These are phyloP conservation scores for Scolopax bukidnonensis DNA, from an alignment of 2,797 vertebrate genomes.

Conservation along the genomic window DNA sequence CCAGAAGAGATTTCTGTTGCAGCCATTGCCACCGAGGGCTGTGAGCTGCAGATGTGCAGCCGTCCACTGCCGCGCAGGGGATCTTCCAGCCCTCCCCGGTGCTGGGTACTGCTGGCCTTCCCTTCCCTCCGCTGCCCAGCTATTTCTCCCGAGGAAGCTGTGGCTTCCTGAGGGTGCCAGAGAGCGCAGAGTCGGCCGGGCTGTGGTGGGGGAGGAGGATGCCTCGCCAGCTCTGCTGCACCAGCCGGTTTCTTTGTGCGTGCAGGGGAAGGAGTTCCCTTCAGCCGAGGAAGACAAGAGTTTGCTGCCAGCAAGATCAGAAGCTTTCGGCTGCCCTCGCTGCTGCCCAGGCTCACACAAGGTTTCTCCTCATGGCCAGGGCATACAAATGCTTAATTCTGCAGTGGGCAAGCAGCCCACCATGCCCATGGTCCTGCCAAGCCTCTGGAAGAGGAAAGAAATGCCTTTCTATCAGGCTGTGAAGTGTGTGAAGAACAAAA, in stretches of 20 bases:
- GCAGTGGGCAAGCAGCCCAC: not conserved
- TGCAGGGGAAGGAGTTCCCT: conserved; percentile 56
- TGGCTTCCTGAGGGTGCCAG: conserved; percentile 69
- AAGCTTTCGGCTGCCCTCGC: not conserved
- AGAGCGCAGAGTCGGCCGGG: not conserved
- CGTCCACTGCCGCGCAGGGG: rapidly evolving
- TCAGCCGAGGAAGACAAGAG: not conserved
- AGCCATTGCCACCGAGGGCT: not conserved
- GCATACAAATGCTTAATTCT: conserved; percentile 16
- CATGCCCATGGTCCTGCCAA: rapidly evolving
- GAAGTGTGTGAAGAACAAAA: not conserved
- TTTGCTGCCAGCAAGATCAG: not conserved
- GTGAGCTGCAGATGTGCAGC: not conserved
- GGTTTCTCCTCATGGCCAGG: not conserved
- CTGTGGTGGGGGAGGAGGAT: conserved; percentile 1
- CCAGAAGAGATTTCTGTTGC: not conserved
- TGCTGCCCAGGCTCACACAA: not conserved
- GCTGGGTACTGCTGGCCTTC: not conserved
- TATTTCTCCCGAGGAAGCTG: conserved; percentile 75
- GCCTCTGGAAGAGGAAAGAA: not conserved
- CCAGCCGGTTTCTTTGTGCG: conserved; percentile 8
- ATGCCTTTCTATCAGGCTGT: not conserved
- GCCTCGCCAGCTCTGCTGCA: not conserved
- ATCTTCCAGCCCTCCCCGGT: not conserved
- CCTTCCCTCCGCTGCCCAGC: not conserved